Percentiles rank a stretch among this genome's conserved stretches.
Conservation (phyloP, 2,888 invertebrate genomes). For the Lordiphosa andalusiaca region DNA sequence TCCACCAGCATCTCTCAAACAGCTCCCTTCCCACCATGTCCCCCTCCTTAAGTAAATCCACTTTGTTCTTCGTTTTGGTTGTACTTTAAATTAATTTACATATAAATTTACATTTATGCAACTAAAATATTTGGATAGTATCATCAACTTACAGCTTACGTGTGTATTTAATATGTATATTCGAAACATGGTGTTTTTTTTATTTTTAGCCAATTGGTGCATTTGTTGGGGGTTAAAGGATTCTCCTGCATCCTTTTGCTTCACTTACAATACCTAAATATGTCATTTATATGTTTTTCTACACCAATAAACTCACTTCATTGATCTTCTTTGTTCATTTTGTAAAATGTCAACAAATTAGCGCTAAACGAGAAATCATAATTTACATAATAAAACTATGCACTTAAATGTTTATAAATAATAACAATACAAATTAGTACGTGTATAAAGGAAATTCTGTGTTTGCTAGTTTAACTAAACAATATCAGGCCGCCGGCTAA, state of each 20-base stretch:
- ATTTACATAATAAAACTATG: slow-evolving; percentile 53
- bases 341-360: slow-evolving; percentile 48
- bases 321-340: background rate
- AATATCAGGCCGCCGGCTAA: slow-evolving; percentile 22
- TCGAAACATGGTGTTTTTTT: slow-evolving; percentile 20
- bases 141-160: background rate
- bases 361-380: slow-evolving; percentile 47
- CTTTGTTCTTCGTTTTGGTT: slow-evolving; percentile 21
- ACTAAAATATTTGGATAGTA: slow-evolving; percentile 17
- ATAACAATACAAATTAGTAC: slow-evolving; percentile 43
- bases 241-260: slow-evolving; percentile 22
- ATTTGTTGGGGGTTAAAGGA: slow-evolving; percentile 17
- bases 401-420: slow-evolving; percentile 37
- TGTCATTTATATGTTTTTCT: slow-evolving; percentile 35
- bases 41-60: too few species aligned
- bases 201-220: slow-evolving; percentile 37
- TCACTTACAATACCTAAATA: slow-evolving; percentile 41
- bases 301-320: slow-evolving; percentile 42
- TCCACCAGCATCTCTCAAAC: too few species aligned
- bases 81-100: slow-evolving; percentile 53
- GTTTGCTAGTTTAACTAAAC: slow-evolving; percentile 28
- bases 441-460: slow-evolving; percentile 61
- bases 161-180: slow-evolving; percentile 28
- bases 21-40: too few species aligned
- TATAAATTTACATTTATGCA: slow-evolving; percentile 37